phyloP scores from a whole-genome alignment of 2,888 invertebrate genomes.

The Cotesia congregata region DNA sequence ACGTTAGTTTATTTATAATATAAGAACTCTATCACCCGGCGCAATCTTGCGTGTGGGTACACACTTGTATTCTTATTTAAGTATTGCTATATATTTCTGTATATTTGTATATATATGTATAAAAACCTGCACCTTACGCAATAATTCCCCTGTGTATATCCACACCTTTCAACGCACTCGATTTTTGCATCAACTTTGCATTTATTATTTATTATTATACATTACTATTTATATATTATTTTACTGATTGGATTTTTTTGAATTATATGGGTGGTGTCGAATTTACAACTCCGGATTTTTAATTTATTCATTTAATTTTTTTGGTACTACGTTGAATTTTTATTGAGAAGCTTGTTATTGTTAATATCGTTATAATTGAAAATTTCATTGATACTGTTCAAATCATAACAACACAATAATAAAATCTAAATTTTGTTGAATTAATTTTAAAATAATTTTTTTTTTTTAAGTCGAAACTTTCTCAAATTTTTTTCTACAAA shows the following conservation, averaged over 20 bases:
- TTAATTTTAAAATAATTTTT: too few relatives aligned
- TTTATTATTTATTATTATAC: neutral
- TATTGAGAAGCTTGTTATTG: too few relatives aligned
- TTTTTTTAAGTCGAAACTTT: too few relatives aligned
- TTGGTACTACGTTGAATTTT: too few relatives aligned
- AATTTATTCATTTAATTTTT: too few relatives aligned
- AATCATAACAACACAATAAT: too few relatives aligned
- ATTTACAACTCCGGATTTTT: neutral
- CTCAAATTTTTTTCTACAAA: too few relatives aligned
- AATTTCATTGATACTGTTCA: too few relatives aligned
- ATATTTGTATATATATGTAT: neutral
- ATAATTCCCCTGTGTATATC: neutral
- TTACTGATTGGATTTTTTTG: neutral
- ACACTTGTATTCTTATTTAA: neutral
- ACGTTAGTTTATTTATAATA: conserved; percentile 33
- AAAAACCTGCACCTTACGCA: neutral
- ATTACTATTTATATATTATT: neutral
- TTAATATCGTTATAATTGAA: too few relatives aligned
- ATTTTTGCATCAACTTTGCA: neutral
- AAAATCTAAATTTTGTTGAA: too few relatives aligned
- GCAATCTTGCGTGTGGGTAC: conserved; percentile 31
- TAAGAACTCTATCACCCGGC: conserved; percentile 34
- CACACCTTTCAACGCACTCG: neutral
- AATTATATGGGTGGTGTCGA: neutral
- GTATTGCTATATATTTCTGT: neutral